Conservation (phyloP, 2,888 invertebrate species). For the Pandemis cinnamomeana region DNA sequence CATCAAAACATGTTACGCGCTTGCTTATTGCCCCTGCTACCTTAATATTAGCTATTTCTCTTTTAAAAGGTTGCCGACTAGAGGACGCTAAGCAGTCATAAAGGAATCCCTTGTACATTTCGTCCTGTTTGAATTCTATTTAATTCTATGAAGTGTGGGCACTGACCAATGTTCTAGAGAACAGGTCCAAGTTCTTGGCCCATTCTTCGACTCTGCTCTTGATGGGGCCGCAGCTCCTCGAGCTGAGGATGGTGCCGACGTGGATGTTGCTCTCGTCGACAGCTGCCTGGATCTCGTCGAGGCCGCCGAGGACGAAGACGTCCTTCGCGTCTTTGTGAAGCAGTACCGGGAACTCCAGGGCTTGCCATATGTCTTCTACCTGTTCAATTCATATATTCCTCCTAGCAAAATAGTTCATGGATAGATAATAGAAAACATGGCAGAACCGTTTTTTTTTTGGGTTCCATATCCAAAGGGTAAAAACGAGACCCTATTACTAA, state of each 20-base stretch:
- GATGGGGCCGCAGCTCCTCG: slow-evolving; percentile 93
- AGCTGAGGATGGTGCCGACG: slow-evolving; percentile 93
- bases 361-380: slow-evolving; percentile 94
- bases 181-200: slow-evolving; percentile 90
- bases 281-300: slow-evolving; percentile 92
- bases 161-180: slow-evolving; percentile 90
- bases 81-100: too few species aligned
- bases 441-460: too few species aligned
- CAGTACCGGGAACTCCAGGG: slow-evolving; percentile 90
- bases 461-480: too few species aligned
- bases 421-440: too few species aligned
- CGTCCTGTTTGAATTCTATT: too few species aligned
- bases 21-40: too few species aligned
- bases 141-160: background rate
- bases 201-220: slow-evolving; percentile 93
- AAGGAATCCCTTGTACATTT: too few species aligned
- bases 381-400: slow-evolving; percentile 51
- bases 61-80: too few species aligned
- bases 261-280: slow-evolving; percentile 95
- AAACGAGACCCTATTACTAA: too few species aligned
- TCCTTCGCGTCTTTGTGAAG: slow-evolving; percentile 93
- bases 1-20: too few species aligned
- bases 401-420: too few species aligned
- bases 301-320: slow-evolving; percentile 91
- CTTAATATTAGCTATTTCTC: too few species aligned